Base-by-base conservation (phyloP, 2,797 vertebrate species). In the Psittacula echo region DNA sequence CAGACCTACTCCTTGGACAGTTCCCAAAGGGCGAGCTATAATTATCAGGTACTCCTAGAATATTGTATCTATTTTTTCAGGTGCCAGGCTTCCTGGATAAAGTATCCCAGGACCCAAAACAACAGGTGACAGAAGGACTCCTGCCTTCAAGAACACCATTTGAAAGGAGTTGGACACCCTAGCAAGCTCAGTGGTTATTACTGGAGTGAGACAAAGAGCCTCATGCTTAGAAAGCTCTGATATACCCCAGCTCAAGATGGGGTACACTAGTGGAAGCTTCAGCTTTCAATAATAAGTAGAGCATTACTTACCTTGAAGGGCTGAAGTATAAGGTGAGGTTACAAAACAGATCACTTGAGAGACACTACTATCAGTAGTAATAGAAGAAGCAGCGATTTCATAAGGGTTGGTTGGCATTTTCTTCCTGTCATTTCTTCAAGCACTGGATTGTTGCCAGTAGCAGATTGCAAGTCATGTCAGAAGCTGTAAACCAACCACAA, bases 71-170 rank as follows among this genome's bases (percentile, higher is more conserved):
- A 6, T 78, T 71, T 65, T 85, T 68, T 82, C 58, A 68, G 48
- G n/a, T 60, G 44, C 86, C 54, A 21, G 41, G 27, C n/a, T 74
- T 75, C 58, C 62, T 47, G 22, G 53, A 37, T 71, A 5, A 92
- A 77, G 21, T 7, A n/a, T 16, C 56, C 48, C 42, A 20, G 66
- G 51, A 87, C 47, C 56, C 77, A 48, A 58, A 83, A 22, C 48
- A 82, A n/a, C 37, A 66, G 42, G 61, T 70, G 90, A 13, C 92
- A 85, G 89, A 39, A 85, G 62, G 17, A 61, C 42, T 67, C 39
- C 45, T 56, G 45, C 70, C 58, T 53, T 13, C 77, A 53, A 34
- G 81, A 72, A n/a, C 32, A 19, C 77, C 47, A 10, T 21, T 26
- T 44, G 61, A 39, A 44, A 61, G 48, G 53, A 34, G 67, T 1